Evolutionary conservation across 2,113 vertebrate genomes (phyloP).

Genomic region (Labeo catla): DNA sequence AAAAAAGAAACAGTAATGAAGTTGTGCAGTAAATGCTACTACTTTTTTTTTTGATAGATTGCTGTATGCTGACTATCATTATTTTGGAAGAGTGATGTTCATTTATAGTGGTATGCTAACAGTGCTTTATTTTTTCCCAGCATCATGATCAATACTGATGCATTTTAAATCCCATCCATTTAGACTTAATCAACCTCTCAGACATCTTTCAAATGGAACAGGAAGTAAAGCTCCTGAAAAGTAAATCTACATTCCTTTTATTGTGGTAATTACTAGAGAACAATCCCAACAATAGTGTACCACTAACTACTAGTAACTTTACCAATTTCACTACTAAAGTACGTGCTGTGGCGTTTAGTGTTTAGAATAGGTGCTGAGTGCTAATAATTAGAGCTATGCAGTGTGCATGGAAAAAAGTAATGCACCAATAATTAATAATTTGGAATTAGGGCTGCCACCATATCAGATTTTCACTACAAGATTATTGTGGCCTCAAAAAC

Average conservation of each 20-base stretch:
- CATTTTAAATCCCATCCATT: slow-evolving; percentile 41
- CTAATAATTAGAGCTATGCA: neutral
- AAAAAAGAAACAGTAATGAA: too few species aligned
- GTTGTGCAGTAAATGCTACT: too few species aligned
- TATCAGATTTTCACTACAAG: too few species aligned
- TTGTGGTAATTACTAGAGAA: neutral
- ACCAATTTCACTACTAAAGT: neutral
- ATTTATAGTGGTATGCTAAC: neutral
- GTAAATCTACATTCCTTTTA: neutral
- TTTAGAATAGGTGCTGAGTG: neutral
- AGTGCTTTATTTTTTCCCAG: neutral
- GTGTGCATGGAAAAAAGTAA: neutral
- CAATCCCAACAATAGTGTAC: neutral
- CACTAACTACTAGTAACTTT: neutral
- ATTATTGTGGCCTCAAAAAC: too few species aligned
- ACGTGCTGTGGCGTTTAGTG: neutral
- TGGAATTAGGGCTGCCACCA: neutral
- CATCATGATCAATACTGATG: slow-evolving; percentile 15
- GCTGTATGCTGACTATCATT: neutral
- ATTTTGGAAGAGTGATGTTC: neutral
- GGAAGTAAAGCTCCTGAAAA: neutral
- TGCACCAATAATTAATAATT: neutral
- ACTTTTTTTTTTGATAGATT: neutral
- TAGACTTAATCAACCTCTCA: neutral
- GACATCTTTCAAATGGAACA: slow-evolving; percentile 19